A percentile compares a stretch with the other conserved stretches of the same genome.
phyloP scores from a whole-genome alignment of 2,113 vertebrate species.

The Phycodurus eques region DNA sequence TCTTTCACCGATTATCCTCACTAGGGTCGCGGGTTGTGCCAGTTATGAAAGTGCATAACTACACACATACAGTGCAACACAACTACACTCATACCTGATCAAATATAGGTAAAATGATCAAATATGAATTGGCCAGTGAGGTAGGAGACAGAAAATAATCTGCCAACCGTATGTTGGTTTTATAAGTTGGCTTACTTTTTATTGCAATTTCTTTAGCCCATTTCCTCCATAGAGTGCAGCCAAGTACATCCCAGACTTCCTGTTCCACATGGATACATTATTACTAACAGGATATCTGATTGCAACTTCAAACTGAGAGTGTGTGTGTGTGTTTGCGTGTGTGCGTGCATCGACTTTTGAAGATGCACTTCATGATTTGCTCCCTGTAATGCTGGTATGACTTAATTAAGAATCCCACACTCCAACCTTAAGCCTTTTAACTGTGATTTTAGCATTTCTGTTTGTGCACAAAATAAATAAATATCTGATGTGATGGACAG shows the following conservation, averaged over 20 bases:
- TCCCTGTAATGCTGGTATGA: not conserved
- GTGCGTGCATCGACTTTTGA: slow-evolving; percentile 1
- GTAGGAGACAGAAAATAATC: not conserved
- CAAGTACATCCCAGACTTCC: slow-evolving; percentile 7
- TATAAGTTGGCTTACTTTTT: not conserved
- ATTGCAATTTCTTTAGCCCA: not conserved
- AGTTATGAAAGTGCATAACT: not conserved
- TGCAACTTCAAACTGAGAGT: slow-evolving; percentile 3
- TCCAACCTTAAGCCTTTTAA: not conserved
- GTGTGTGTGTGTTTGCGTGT: not conserved
- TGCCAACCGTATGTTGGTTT: not conserved
- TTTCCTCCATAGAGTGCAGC: slow-evolving; percentile 4
- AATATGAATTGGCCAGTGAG: not conserved
- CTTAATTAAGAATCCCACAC: not conserved
- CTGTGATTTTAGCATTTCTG: not conserved
- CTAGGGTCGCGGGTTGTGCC: not conserved
- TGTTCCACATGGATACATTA: slow-evolving; percentile 11
- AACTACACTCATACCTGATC: slow-evolving; percentile 8
- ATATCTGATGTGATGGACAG: not conserved
- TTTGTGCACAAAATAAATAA: not conserved
- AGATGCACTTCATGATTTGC: not conserved
- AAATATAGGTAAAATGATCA: not conserved
- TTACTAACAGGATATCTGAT: slow-evolving; percentile 9
- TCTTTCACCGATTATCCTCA: too few relatives aligned
- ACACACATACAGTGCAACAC: not conserved